phyloP scores from a whole-genome alignment of 2,888 invertebrate genomes.

The Rhogogaster chlorosoma region DNA sequence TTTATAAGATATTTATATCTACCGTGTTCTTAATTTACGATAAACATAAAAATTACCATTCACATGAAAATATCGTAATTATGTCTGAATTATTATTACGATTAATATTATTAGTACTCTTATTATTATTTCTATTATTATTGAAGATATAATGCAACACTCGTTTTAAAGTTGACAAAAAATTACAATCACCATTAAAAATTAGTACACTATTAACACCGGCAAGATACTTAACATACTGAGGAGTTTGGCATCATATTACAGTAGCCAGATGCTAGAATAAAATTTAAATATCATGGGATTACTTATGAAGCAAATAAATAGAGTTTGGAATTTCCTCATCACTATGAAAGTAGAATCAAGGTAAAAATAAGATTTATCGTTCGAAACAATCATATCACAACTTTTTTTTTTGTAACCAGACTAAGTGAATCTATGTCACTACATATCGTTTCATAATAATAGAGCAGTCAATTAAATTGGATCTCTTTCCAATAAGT shows the following conservation, averaged over 20 bases:
- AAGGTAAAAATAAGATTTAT: not conserved
- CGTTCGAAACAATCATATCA: not conserved
- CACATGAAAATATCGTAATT: conserved; percentile 3
- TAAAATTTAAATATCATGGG: not conserved
- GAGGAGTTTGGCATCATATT: conserved; percentile 14
- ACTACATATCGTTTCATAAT: not conserved
- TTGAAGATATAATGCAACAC: conserved; percentile 24
- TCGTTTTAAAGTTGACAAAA: conserved; percentile 19
- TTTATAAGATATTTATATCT: not conserved
- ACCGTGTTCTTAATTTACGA: not conserved
- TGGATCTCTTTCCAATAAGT: not conserved
- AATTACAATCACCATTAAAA: conserved; percentile 40
- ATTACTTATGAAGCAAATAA: not conserved
- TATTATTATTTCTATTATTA: conserved; percentile 18
- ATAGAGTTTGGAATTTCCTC: not conserved
- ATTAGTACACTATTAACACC: conserved; percentile 20
- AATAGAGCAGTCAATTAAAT: not conserved
- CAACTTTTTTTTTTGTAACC: not conserved
- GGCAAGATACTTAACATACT: conserved; percentile 22
- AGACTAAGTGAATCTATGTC: not conserved
- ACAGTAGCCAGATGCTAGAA: not conserved
- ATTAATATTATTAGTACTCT: conserved; percentile 6
- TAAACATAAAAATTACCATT: not conserved
- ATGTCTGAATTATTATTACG: not conserved
- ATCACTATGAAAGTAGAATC: not conserved